Base-by-base conservation (phyloP, 2,113 vertebrate genomes). In the Nothobranchius furzeri region DNA sequence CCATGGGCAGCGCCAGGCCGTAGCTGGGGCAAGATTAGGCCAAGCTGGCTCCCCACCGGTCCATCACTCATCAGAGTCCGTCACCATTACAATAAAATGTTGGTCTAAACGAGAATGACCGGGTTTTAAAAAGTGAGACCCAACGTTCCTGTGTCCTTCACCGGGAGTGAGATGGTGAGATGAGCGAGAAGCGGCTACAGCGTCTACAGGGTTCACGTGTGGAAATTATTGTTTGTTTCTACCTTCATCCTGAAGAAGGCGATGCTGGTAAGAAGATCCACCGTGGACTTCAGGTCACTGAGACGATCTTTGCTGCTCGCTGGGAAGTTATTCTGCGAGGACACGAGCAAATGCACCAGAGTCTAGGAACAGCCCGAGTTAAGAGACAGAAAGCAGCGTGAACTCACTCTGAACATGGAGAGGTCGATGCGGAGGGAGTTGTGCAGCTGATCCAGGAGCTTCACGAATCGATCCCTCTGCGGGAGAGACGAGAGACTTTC, bases 201-300 rank as follows among this genome's bases (percentile, higher is more conserved):
- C 20, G 20, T 20, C 20, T 20, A 20, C 20, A 20, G 20, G 20
- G 20, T 20, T 20, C 20, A 20, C 20, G 20, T 20, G 20, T 20
- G 20, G 1, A 20, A 20, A 20, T 20, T 1, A 20, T 20, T 2
- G 30, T 30, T 30, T 30, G 46, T 55, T 73, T 45, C 6, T 72
- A 99, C 98, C 95, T 99, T 99, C 95, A 99, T 95, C 78, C 98
- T 94, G 93, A 99, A 99, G 93, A 99, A 99, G 3, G 95, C 95
- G 89, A 99, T 99, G 93, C 98, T 99, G 82, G 98, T 99, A 81
- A 99, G 93, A 68, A 99, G 94, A 89, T 99, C 98, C 88, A 99
- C 96, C 0, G 96, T 99, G 24, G 97, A 99, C 73, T 96, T 99
- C 70, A 99, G 91, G 74, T 99, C 98, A 55, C 92, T 89, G 70